phyloP scores from a whole-genome alignment of 2,888 invertebrate genomes.

The Ligdia adustata region DNA sequence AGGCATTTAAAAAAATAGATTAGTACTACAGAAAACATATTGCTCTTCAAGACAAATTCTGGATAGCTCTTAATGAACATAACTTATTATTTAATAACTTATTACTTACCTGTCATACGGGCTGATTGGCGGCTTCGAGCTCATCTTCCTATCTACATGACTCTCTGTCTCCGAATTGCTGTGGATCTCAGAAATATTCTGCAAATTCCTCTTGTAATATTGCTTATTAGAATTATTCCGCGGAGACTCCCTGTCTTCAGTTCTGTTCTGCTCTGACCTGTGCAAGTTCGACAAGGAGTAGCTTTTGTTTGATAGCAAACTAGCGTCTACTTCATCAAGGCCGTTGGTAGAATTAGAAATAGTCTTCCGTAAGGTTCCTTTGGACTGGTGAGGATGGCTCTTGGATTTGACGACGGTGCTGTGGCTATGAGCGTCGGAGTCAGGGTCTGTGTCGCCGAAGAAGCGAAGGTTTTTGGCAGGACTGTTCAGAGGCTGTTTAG shows the following conservation, averaged over 20 bases:
- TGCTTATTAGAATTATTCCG: slow-evolving; percentile 49
- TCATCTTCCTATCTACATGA: slow-evolving; percentile 57
- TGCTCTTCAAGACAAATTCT: too few species aligned
- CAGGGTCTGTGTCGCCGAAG: slow-evolving; percentile 93
- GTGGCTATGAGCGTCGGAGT: slow-evolving; percentile 86
- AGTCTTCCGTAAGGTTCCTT: slow-evolving; percentile 67
- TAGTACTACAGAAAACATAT: too few species aligned
- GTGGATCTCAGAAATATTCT: slow-evolving; percentile 83
- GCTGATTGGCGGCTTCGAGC: slow-evolving; percentile 71
- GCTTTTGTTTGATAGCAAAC: slow-evolving; percentile 66
- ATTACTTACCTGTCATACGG: slow-evolving; percentile 57
- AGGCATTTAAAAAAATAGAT: too few species aligned
- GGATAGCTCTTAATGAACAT: too few species aligned
- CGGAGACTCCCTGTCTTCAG: slow-evolving; percentile 53
- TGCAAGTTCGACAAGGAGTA: slow-evolving; percentile 72
- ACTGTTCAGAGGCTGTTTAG: slow-evolving; percentile 60
- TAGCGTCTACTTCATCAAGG: slow-evolving; percentile 70
- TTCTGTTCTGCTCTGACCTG: slow-evolving; percentile 52
- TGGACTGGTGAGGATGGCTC: slow-evolving; percentile 52
- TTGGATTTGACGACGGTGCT: slow-evolving; percentile 55
- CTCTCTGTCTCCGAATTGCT: slow-evolving; percentile 75
- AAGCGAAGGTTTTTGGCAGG: slow-evolving; percentile 90
- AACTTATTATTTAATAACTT: background rate
- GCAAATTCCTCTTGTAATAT: slow-evolving; percentile 75
- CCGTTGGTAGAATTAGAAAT: slow-evolving; percentile 75